A percentile compares a stretch with the other conserved stretches of the same genome.
These are phyloP conservation scores for Serripes groenlandicus DNA, from an alignment of 2,888 invertebrate genomes.

Conservation along the genomic window DNA sequence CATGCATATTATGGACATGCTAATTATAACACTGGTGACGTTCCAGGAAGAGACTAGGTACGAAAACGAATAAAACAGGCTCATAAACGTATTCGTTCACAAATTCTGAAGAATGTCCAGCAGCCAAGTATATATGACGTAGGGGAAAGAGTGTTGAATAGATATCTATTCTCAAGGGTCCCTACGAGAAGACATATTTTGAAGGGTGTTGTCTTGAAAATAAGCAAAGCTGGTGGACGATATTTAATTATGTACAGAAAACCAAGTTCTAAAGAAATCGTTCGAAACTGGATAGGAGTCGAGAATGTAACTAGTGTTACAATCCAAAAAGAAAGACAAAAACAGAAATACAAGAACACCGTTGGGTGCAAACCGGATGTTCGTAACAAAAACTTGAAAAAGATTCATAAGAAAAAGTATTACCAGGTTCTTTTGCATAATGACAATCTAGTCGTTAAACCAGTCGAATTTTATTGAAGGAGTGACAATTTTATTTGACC, in stretches of 20 bases:
- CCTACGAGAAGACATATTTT: constrained; percentile 28
- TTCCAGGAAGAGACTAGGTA: neutral
- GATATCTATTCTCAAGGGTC: constrained; percentile 28
- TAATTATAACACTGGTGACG: neutral
- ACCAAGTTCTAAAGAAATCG: neutral
- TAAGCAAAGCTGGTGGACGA: neutral
- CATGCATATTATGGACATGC: constrained; percentile 17
- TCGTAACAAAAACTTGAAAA: constrained; percentile 9
- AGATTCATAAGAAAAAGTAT: constrained; percentile 10
- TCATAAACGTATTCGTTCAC: constrained; percentile 5
- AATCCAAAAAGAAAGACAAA: constrained; percentile 2
- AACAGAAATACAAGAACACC: neutral
- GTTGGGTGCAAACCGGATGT: neutral
- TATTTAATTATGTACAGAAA: constrained; percentile 15
- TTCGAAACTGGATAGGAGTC: constrained; percentile 17
- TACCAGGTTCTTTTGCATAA: constrained; percentile 23
- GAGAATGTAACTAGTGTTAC: constrained; percentile 26
- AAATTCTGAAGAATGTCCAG: constrained; percentile 7
- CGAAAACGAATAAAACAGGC: constrained; percentile 3
- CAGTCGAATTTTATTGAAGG: neutral
- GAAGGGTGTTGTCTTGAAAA: constrained; percentile 6
- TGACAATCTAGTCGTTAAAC: constrained; percentile 19
- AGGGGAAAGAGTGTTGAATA: constrained; percentile 19
- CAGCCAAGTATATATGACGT: constrained; percentile 27
- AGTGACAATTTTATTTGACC: constrained; percentile 19